A percentile compares a stretch with the other conserved stretches of the same genome.
Evolutionary conservation across 2,113 vertebrate species (phyloP).

Genomic region (Syrrhaptes paradoxus): DNA sequence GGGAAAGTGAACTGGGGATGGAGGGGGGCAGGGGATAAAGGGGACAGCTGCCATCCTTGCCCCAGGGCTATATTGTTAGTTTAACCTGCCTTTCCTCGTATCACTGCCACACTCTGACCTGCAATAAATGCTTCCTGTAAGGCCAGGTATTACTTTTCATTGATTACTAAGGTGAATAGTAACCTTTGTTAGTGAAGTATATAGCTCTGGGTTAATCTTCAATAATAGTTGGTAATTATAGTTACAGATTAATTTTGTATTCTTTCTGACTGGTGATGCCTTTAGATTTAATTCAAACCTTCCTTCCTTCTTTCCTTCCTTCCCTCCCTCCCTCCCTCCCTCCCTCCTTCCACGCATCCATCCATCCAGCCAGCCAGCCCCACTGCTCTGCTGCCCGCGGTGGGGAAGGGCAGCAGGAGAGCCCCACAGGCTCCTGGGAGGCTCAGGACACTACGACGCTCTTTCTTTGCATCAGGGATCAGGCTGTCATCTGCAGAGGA

Average conservation of each 20-base stretch:
- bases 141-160: background rate
- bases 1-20: fast-evolving
- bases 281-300: background rate
- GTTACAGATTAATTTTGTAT: background rate
- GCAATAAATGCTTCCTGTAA: background rate
- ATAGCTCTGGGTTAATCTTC: background rate
- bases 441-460: background rate
- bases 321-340: no score
- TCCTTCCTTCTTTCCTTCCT: background rate
- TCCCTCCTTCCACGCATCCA: no score
- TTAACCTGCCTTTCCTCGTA: background rate
- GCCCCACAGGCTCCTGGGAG: background rate
- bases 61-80: background rate
- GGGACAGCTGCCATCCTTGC: background rate
- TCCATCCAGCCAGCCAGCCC: no score
- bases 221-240: background rate
- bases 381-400: background rate
- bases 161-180: background rate
- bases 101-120: background rate
- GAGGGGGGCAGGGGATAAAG: background rate
- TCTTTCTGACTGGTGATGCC: background rate
- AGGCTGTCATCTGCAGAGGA: background rate
- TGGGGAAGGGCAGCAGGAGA: background rate
- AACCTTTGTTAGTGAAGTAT: background rate
- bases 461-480: conserved; percentile 21